Evolutionary conservation across 1,140 invertebrate genomes (phyloP).

Genomic region (Ectropis grisescens): DNA sequence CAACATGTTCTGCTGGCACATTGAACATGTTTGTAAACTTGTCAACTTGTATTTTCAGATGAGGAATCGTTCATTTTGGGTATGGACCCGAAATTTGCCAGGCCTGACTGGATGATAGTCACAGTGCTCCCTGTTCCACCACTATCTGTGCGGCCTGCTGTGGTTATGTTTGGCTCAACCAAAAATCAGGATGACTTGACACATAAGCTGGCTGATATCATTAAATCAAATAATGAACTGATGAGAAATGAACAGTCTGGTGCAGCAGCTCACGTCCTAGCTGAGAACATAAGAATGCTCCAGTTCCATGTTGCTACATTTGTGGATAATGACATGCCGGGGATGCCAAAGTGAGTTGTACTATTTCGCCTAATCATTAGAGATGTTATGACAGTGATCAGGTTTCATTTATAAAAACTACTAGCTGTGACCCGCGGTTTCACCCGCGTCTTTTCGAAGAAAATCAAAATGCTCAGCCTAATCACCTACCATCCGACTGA

Average conservation of each 20-base stretch:
- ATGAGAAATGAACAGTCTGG: slow-evolving; percentile 95
- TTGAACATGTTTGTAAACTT: no score
- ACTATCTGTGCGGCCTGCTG: slow-evolving; percentile 92
- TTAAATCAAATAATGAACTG: slow-evolving; percentile 98
- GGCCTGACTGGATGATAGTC: slow-evolving; percentile 99
- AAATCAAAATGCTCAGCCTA: no score
- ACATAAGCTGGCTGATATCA: slow-evolving; percentile 98
- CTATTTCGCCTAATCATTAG: no score
- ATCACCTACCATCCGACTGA: no score
- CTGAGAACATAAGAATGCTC: slow-evolving; percentile 97
- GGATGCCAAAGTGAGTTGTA: slow-evolving; percentile 83
- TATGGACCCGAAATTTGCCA: slow-evolving; percentile 95
- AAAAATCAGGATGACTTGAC: slow-evolving; percentile 99
- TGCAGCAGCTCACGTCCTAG: slow-evolving; percentile 95
- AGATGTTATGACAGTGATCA: no score
- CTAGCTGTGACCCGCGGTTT: no score
- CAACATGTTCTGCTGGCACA: no score
- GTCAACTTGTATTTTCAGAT: no score
- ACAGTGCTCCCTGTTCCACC: slow-evolving; percentile 98
- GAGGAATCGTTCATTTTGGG: slow-evolving; percentile 97
- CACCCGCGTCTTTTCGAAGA: no score
- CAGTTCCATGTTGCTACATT: slow-evolving; percentile 99
- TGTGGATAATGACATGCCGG: slow-evolving; percentile 99
- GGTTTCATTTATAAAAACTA: no score
- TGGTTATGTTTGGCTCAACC: slow-evolving; percentile 99